These are phyloP conservation scores for Pseudorhombus dupliciocellatus DNA, from an alignment of 2,113 vertebrate species.

Conservation along the genomic window DNA sequence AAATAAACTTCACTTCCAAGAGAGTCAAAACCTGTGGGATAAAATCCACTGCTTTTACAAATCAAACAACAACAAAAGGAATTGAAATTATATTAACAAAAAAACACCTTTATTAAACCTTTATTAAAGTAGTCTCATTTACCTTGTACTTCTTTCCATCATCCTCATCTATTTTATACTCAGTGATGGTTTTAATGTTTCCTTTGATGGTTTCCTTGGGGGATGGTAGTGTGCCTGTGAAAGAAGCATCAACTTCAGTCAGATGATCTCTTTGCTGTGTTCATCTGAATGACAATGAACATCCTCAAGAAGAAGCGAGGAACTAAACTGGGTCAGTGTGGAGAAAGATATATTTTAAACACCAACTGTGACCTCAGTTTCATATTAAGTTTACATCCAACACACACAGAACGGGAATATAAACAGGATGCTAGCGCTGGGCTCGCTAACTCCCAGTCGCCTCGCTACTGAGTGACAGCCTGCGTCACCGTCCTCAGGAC, in stretches of 20 bases:
- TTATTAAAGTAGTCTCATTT: conserved; percentile 29
- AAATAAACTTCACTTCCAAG: no score
- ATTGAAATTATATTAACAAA: neutral
- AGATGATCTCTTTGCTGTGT: neutral
- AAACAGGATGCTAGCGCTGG: neutral
- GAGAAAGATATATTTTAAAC: no score
- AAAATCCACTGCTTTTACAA: no score
- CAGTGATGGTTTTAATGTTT: conserved; percentile 93
- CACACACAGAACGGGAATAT: no score
- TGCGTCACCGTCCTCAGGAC: conserved; percentile 21
- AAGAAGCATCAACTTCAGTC: neutral
- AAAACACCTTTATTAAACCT: neutral
- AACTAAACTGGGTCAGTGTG: no score
- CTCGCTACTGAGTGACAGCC: neutral
- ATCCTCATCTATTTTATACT: conserved; percentile 94
- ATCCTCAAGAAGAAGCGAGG: no score
- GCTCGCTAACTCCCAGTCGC: conserved; percentile 2
- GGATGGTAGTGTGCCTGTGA: conserved; percentile 85
- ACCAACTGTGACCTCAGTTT: no score
- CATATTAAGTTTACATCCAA: neutral
- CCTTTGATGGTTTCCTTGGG: conserved; percentile 92
- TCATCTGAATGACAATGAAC: neutral
- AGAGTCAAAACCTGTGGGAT: no score
- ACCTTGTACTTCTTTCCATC: conserved; percentile 93
- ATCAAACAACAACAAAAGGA: no score